These are phyloP conservation scores for Hybognathus amarus DNA, from an alignment of 2,797 vertebrate genomes.

Conservation along the genomic window DNA sequence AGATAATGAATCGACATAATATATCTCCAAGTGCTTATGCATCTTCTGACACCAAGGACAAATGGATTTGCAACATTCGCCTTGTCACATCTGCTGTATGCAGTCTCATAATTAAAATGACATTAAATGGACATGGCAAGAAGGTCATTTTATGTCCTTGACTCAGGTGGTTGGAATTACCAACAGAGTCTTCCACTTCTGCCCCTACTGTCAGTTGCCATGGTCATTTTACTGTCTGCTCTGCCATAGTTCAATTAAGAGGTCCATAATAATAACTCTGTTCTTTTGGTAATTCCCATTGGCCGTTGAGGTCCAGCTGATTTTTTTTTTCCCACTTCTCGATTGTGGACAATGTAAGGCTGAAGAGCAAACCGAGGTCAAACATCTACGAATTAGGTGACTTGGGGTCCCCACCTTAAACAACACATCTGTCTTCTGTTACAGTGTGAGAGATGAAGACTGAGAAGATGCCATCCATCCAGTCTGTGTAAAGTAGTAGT, in stretches of 20 bases:
- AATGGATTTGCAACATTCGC: too few species aligned
- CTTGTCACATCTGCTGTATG: too few species aligned
- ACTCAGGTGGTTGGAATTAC: conserved; percentile 8
- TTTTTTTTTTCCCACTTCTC: not conserved
- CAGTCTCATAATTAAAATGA: not conserved
- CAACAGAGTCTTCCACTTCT: not conserved
- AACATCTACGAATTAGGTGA: conserved; percentile 57
- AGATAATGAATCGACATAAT: too few species aligned
- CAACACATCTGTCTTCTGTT: not conserved
- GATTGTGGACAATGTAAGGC: conserved; percentile 26
- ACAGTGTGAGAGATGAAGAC: not conserved
- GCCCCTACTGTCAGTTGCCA: not conserved
- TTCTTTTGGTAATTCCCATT: conserved; percentile 38
- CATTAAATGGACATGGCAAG: conserved; percentile 2
- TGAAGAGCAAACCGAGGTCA: conserved; percentile 57
- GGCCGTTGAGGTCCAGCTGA: not conserved
- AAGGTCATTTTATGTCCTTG: not conserved
- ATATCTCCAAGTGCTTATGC: too few species aligned
- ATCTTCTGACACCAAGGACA: too few species aligned
- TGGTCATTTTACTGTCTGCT: conserved; percentile 15
- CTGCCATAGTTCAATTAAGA: conserved; percentile 36
- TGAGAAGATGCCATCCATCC: not conserved
- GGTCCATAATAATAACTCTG: conserved; percentile 44
- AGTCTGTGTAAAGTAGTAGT: not conserved
- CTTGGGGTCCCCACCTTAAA: conserved; percentile 49